phyloP scores from a whole-genome alignment of 2,888 invertebrate genomes.

The Mesorhabditis spiculigera region DNA sequence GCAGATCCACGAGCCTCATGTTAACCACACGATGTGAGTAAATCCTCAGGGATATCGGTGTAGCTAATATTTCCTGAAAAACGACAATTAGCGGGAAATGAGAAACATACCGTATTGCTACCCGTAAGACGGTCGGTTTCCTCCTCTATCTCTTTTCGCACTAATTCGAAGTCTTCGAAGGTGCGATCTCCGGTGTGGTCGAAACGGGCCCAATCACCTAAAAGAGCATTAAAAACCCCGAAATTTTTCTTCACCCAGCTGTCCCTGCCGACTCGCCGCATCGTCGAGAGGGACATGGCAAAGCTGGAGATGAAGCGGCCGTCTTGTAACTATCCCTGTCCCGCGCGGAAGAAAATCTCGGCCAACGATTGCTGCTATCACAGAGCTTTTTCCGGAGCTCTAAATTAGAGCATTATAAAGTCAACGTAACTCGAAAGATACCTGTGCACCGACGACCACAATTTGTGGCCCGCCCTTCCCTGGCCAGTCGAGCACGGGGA shows the following conservation, averaged over 20 bases:
- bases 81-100: constrained; percentile 8
- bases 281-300: constrained; percentile 87
- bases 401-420: constrained; percentile 61
- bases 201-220: constrained; percentile 91
- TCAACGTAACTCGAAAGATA: constrained; percentile 59
- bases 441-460: constrained; percentile 96
- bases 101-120: constrained; percentile 71
- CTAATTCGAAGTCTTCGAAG: constrained; percentile 79
- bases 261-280: constrained; percentile 77
- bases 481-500: constrained; percentile 83
- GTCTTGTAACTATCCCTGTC: constrained; percentile 90
- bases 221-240: neutral
- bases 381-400: constrained; percentile 99
- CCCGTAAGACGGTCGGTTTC: constrained; percentile 95
- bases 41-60: constrained; percentile 92
- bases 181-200: constrained; percentile 84
- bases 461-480: constrained; percentile 81
- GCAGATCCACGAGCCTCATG: constrained; percentile 87
- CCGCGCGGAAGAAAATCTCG: constrained; percentile 94
- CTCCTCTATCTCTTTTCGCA: constrained; percentile 83
- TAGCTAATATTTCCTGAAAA: constrained; percentile 81
- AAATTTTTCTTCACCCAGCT: constrained; percentile 71
- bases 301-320: constrained; percentile 88
- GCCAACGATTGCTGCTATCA: constrained; percentile 94
- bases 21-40: constrained; percentile 89